These are phyloP conservation scores for Hirtodrosophila duncani DNA, from an alignment of 2,888 invertebrate species.

Conservation along the genomic window DNA sequence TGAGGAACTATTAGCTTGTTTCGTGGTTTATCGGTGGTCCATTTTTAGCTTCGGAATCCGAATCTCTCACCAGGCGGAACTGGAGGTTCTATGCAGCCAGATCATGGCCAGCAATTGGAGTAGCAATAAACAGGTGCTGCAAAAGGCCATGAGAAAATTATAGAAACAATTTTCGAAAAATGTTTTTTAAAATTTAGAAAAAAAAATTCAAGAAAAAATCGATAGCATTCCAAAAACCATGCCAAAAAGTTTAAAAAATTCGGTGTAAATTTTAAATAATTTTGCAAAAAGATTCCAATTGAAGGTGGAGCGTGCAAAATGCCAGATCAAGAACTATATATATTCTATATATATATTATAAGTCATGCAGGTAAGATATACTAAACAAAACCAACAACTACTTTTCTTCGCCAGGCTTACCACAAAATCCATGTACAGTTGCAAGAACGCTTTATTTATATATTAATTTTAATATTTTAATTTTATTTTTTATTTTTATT, in stretches of 20 bases:
- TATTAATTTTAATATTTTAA: slow-evolving; percentile 34
- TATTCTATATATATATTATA: background rate
- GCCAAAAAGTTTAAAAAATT: slow-evolving; percentile 36
- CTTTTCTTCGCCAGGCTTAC: slow-evolving; percentile 37
- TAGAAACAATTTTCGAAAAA: slow-evolving; percentile 2
- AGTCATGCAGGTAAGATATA: slow-evolving; percentile 41
- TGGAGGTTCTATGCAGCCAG: slow-evolving; percentile 60
- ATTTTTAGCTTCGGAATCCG: background rate
- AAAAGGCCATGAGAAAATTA: slow-evolving; percentile 54
- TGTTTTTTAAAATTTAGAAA: slow-evolving; percentile 16
- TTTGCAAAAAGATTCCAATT: slow-evolving; percentile 23
- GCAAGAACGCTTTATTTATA: slow-evolving; percentile 18
- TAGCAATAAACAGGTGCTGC: slow-evolving; percentile 68
- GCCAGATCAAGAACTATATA: slow-evolving; percentile 11
- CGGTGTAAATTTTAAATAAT: slow-evolving; percentile 15
- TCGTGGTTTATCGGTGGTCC: slow-evolving; percentile 33
- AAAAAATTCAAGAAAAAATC: slow-evolving; percentile 7
- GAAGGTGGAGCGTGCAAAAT: slow-evolving; percentile 39
- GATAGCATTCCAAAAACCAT: slow-evolving; percentile 40
- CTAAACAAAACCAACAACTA: slow-evolving; percentile 12
- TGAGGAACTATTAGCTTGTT: slow-evolving; percentile 61
- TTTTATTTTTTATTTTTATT: slow-evolving; percentile 35
- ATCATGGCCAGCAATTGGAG: slow-evolving; percentile 66
- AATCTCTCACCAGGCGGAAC: slow-evolving; percentile 14
- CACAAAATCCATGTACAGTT: slow-evolving; percentile 29